Conservation (phyloP, 2,888 invertebrate species). For the Amorpha juglandis region DNA sequence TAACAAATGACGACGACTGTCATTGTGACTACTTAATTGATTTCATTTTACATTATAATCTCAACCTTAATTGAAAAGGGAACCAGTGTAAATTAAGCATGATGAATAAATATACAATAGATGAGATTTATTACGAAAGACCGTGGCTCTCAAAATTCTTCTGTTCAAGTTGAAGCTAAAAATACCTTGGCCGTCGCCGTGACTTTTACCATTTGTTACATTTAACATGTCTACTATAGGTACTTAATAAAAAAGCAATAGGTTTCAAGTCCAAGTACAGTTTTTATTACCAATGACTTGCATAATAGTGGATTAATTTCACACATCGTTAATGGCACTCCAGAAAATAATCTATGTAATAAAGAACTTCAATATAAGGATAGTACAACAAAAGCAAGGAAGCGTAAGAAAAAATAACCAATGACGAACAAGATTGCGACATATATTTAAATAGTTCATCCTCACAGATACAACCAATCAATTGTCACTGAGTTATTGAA, state of each 20-base stretch:
- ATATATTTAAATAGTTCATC: not conserved
- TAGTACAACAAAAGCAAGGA: not conserved
- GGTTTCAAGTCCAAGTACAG: not conserved
- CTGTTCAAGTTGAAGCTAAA: too few relatives aligned
- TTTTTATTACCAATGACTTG: conserved; percentile 5
- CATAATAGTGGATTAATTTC: conserved; percentile 3
- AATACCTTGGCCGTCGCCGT: too few relatives aligned
- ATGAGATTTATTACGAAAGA: too few relatives aligned
- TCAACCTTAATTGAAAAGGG: too few relatives aligned
- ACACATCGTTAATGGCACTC: not conserved
- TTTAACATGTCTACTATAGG: not conserved
- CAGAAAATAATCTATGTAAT: not conserved
- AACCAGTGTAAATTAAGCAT: too few relatives aligned
- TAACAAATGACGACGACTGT: too few relatives aligned
- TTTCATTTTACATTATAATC: too few relatives aligned
- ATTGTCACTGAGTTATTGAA: conserved; percentile 26
- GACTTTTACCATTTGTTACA: too few relatives aligned
- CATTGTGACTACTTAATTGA: too few relatives aligned
- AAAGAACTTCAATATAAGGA: not conserved
- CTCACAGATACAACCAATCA: not conserved
- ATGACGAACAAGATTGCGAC: not conserved
- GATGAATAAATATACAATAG: too few relatives aligned
- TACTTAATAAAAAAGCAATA: not conserved
- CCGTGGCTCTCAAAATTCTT: too few relatives aligned
- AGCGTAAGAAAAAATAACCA: not conserved